phyloP scores from a whole-genome alignment of 2,113 vertebrate species.

The Rhabdornis inornatus region DNA sequence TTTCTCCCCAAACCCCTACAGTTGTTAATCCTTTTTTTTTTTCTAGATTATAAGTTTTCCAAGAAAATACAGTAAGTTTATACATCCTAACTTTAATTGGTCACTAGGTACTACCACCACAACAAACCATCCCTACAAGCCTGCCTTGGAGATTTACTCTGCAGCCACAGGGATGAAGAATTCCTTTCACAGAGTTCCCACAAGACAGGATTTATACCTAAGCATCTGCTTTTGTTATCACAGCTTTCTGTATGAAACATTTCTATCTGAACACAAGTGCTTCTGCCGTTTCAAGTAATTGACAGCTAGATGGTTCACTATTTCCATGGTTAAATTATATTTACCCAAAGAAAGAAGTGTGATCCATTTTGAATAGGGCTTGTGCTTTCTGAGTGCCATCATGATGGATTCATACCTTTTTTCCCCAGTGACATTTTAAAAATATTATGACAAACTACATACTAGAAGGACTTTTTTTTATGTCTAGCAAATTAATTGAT shows the following conservation, averaged over 20 bases:
- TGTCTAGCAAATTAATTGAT: not conserved
- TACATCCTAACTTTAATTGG: not conserved
- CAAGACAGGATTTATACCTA: not conserved
- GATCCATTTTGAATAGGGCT: not conserved
- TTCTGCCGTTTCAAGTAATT: not conserved
- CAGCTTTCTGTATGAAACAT: not conserved
- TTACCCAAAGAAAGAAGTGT: not conserved
- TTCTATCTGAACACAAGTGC: not conserved
- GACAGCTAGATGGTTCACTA: not conserved
- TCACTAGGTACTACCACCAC: not conserved
- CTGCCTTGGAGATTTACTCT: not conserved
- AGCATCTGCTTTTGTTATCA: slow-evolving; percentile 5
- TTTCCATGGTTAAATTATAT: not conserved
- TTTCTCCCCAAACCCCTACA: not conserved
- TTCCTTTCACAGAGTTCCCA: not conserved
- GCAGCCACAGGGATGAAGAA: not conserved
- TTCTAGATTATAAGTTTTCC: not conserved
- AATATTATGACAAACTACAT: not conserved
- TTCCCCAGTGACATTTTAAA: not conserved
- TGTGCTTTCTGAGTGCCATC: not conserved
- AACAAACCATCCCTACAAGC: not conserved
- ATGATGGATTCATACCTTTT: not conserved
- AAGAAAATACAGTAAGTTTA: not conserved
- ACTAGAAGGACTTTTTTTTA: not conserved
- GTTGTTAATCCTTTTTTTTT: not conserved